Evolutionary conservation across 2,113 vertebrate species (phyloP).

Genomic region (Aix galericulata): DNA sequence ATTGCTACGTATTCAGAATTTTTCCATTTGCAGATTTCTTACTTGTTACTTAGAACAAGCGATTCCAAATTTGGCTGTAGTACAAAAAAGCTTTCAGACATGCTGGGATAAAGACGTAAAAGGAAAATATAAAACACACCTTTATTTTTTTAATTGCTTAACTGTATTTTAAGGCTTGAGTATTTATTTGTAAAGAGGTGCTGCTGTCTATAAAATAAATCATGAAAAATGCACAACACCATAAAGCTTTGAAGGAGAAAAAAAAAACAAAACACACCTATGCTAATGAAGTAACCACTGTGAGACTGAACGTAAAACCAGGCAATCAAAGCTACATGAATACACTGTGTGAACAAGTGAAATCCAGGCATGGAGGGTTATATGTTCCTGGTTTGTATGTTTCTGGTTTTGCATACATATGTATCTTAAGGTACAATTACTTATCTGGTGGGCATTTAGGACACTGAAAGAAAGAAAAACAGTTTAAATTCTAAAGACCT

Average conservation of each 20-base stretch:
- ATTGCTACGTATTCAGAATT: background rate
- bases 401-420: background rate
- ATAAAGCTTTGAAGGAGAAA: background rate
- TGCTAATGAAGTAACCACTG: background rate
- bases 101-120: background rate
- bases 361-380: background rate
- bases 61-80: background rate
- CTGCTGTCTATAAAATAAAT: background rate
- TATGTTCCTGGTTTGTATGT: background rate
- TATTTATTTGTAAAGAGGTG: background rate
- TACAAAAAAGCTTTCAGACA: constrained; percentile 66
- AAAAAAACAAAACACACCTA: background rate
- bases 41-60: background rate
- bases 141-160: constrained; percentile 45
- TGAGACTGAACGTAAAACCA: background rate
- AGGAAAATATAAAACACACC: constrained; percentile 23
- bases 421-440: background rate
- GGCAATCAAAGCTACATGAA: background rate
- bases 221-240: background rate
- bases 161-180: background rate
- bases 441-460: background rate
- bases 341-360: background rate
- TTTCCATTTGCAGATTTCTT: background rate
- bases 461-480: background rate
- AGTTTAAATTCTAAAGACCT: background rate